Percentiles rank a stretch among this genome's conserved stretches.
These are phyloP conservation scores for Torymus aiolomorphi DNA, from an alignment of 2,888 invertebrate species.

Conservation along the genomic window DNA sequence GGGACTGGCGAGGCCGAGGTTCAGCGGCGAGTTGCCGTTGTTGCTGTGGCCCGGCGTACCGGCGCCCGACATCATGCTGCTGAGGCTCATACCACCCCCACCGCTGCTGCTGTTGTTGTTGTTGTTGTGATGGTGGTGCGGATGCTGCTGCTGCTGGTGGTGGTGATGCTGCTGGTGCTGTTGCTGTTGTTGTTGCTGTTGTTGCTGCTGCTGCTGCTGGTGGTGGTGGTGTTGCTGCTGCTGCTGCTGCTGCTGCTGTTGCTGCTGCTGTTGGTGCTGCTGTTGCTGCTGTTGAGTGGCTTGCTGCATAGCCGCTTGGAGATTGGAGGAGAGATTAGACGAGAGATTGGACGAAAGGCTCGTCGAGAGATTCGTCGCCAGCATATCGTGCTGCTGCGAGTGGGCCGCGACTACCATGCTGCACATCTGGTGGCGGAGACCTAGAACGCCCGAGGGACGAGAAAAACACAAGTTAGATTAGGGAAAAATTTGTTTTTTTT, in stretches of 20 bases:
- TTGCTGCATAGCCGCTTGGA: slow-evolving; percentile 75
- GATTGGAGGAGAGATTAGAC: slow-evolving; percentile 69
- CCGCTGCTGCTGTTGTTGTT: slow-evolving; percentile 68
- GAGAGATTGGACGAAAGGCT: slow-evolving; percentile 72
- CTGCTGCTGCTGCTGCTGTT: slow-evolving; percentile 72
- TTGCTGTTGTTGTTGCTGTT: slow-evolving; percentile 62
- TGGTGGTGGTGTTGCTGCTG: slow-evolving; percentile 74
- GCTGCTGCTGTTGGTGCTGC: slow-evolving; percentile 68
- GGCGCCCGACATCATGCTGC: slow-evolving; percentile 69
- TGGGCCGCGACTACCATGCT: slow-evolving; percentile 84
- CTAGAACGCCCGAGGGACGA: slow-evolving; percentile 59
- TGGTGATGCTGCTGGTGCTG: slow-evolving; percentile 62
- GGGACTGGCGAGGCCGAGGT: slow-evolving; percentile 78
- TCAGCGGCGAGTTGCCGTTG: slow-evolving; percentile 72
- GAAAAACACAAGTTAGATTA: background rate
- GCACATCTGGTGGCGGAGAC: slow-evolving; percentile 91
- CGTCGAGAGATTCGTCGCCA: slow-evolving; percentile 76
- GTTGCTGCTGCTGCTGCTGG: slow-evolving; percentile 65
- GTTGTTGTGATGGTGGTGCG: slow-evolving; percentile 69
- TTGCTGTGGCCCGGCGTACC: slow-evolving; percentile 65
- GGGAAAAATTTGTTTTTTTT: too few species aligned
- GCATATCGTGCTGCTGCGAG: slow-evolving; percentile 76
- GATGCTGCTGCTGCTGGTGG: slow-evolving; percentile 61
- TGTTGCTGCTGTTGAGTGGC: slow-evolving; percentile 73
- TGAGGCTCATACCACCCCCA: too few species aligned